A percentile compares a stretch with the other conserved stretches of the same genome.
These are phyloP conservation scores for Papilio machaon DNA, from an alignment of 1,140 invertebrate species.

Conservation along the genomic window DNA sequence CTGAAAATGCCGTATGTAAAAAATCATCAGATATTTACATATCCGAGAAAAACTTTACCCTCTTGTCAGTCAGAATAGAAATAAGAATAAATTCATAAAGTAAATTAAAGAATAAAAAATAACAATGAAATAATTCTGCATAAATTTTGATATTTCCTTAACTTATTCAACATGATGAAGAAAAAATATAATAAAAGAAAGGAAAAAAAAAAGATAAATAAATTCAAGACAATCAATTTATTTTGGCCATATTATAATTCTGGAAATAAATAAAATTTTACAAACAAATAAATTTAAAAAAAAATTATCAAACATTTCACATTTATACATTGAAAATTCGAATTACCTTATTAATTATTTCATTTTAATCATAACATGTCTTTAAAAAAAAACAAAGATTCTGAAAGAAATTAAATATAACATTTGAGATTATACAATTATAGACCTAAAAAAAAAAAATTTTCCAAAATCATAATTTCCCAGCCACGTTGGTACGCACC, in stretches of 20 bases:
- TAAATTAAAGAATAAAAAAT: neutral
- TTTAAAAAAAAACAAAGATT: slow-evolving; percentile 11
- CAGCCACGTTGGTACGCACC: neutral
- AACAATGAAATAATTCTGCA: neutral
- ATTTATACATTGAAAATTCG: slow-evolving; percentile 57
- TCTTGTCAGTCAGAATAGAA: neutral
- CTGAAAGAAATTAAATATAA: slow-evolving; percentile 18
- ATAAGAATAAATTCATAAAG: neutral
- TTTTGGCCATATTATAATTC: slow-evolving; percentile 70
- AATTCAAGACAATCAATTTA: slow-evolving; percentile 69
- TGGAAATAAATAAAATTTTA: slow-evolving; percentile 74
- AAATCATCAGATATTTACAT: no score
- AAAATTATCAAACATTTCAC: slow-evolving; percentile 55
- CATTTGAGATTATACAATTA: slow-evolving; percentile 42
- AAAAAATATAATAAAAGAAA: slow-evolving; percentile 41
- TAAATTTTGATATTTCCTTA: neutral
- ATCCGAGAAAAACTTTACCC: neutral
- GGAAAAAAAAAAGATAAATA: slow-evolving; percentile 54
- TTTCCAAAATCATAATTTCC: slow-evolving; percentile 21
- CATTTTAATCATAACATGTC: slow-evolving; percentile 35
- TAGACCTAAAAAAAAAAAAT: neutral
- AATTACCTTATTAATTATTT: slow-evolving; percentile 49
- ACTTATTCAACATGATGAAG: neutral
- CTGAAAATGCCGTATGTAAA: slow-evolving; percentile 31
- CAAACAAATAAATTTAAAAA: slow-evolving; percentile 61